Conservation (phyloP, 2,113 vertebrate genomes). For the Mastomys coucha region DNA sequence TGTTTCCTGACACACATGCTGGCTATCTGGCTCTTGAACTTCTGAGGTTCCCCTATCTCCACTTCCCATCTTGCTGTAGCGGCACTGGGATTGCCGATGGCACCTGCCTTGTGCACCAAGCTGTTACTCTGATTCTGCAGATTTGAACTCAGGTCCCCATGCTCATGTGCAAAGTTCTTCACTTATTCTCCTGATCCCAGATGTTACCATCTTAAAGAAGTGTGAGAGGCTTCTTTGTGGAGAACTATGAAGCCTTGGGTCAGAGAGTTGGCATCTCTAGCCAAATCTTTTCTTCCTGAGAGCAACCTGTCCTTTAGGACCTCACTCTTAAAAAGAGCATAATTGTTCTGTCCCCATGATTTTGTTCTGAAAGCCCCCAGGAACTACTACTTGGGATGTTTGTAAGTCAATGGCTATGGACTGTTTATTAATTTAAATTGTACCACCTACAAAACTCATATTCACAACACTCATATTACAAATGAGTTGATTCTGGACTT, state of each 20-base stretch:
- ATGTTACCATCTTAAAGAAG: neutral
- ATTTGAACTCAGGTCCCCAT: neutral
- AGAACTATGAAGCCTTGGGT: rapidly evolving
- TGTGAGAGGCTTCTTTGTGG: neutral
- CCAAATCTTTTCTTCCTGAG: neutral
- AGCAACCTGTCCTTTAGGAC: neutral
- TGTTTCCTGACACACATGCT: neutral
- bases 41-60: neutral
- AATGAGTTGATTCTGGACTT: neutral
- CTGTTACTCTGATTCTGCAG: neutral
- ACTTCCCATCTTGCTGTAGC: neutral
- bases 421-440: neutral
- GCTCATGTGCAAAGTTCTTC: neutral
- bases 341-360: neutral
- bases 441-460: neutral
- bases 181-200: neutral
- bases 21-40: too few species aligned
- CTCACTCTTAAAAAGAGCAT: neutral
- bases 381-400: neutral
- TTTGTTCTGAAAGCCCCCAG: neutral
- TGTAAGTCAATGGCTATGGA: neutral
- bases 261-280: neutral
- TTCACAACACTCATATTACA: neutral
- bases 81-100: neutral
- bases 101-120: neutral